phyloP scores from a whole-genome alignment of 92 coral and sea anemone species.

The Epizoanthus illoricatus region DNA sequence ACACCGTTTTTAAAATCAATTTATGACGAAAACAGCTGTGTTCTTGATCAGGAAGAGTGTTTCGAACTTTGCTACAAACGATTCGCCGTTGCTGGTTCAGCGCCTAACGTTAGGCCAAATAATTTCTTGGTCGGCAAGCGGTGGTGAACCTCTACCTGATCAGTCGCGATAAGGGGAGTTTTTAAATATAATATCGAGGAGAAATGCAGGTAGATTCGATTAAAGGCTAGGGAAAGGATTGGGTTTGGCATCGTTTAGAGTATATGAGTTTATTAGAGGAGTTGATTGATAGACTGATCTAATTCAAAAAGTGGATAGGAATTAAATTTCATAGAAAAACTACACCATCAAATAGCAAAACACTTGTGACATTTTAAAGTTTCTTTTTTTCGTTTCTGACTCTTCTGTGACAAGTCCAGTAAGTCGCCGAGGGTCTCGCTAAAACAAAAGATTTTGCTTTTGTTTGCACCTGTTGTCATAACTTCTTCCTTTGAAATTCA shows the following conservation, averaged over 20 bases:
- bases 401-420: background rate
- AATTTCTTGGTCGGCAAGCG: background rate
- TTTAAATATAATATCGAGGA: constrained; percentile 35
- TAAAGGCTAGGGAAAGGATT: constrained; percentile 61
- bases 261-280: constrained; percentile 75
- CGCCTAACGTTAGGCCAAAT: background rate
- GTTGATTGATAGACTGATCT: constrained; percentile 71
- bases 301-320: constrained; percentile 39
- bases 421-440: constrained; percentile 3
- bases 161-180: constrained; percentile 26
- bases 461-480: constrained; percentile 31
- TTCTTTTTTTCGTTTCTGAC: constrained; percentile 2
- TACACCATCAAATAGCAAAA: constrained; percentile 32
- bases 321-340: constrained; percentile 43
- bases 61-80: too few species aligned
- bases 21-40: too few species aligned
- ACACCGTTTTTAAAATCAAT: too few species aligned
- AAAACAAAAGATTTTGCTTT: background rate
- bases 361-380: constrained; percentile 3
- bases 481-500: background rate
- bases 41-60: too few species aligned
- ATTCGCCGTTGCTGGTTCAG: too few species aligned
- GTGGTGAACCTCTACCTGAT: constrained; percentile 18
- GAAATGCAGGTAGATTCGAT: constrained; percentile 45
- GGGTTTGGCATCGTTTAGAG: constrained; percentile 70